Percentiles rank a stretch among this genome's conserved stretches.
Evolutionary conservation across 1,140 invertebrate species (phyloP).

Genomic region (Cydia pomonella): DNA sequence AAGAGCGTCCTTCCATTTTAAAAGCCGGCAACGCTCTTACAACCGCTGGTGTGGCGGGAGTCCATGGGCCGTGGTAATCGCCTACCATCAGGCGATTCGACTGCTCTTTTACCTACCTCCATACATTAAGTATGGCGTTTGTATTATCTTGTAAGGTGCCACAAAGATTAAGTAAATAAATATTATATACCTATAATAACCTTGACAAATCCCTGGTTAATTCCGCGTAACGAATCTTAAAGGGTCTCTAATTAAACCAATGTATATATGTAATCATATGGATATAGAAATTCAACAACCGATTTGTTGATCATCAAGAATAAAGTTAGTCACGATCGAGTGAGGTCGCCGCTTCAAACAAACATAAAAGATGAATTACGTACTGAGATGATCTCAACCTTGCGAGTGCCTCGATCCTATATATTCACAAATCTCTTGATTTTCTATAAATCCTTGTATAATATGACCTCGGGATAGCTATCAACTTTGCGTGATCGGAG

Average conservation of each 20-base stretch:
- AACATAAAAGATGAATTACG: slow-evolving; percentile 31
- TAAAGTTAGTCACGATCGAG: slow-evolving; percentile 24
- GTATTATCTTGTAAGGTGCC: no score
- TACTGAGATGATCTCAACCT: slow-evolving; percentile 29
- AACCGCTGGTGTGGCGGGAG: no score
- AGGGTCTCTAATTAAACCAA: not conserved
- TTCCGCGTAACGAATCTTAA: not conserved
- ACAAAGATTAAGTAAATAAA: no score
- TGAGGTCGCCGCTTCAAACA: slow-evolving; percentile 10
- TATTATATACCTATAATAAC: not conserved
- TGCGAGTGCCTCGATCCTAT: slow-evolving; percentile 13
- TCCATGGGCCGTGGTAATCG: no score
- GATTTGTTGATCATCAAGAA: slow-evolving; percentile 12
- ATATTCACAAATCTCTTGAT: not conserved
- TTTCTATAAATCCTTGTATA: not conserved
- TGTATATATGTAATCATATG: slow-evolving; percentile 7
- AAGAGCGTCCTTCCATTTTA: no score
- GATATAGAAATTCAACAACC: slow-evolving; percentile 10
- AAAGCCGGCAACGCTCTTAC: no score
- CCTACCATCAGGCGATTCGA: no score
- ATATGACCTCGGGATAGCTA: not conserved
- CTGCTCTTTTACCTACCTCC: no score
- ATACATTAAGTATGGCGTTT: no score
- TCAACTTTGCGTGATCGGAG: not conserved
- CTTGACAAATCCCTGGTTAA: not conserved